Evolutionary conservation across 2,113 vertebrate species (phyloP), one percentile per base, ranked within the genome.

Genomic region (Zapus hudsonius): DNA sequence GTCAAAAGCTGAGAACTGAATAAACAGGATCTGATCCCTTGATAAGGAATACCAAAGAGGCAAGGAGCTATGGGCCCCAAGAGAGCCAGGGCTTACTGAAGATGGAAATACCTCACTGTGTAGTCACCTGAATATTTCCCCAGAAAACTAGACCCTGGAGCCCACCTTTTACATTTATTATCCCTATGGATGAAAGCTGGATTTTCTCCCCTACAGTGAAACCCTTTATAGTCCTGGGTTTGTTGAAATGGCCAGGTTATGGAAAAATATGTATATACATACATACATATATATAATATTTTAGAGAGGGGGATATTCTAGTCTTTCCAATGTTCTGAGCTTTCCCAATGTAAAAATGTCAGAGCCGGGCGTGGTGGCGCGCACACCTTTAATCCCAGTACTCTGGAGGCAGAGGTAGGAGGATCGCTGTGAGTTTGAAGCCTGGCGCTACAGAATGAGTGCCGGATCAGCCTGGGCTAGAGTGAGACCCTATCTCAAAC

Each of bases 111-210:
- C 38, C 55, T 87, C 19, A 69, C 44, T 87, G 25, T n/a, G 55
- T 20, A 83, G 61, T 70, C 31, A 61, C 52, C 80, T 85, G 52
- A 78, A n/a, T 70, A 80, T 90, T 94, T 73, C 64, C 70, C 52
- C 42, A 88, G 83, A 55, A 84, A 88, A 94, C 57, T 52, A 44
- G 78, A 73, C n/a, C 55, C 67, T 52, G 57, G 72, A 89, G 55
- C 78, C 81, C 67, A 87, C 38, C 42, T 82, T 84, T 84, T 90
- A 42, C 29, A 75, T 19, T 86, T 78, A 47, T 59, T 80, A 36
- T 52, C 67, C 90, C 47, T 38, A 33, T 20, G 6, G 47, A 86
- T 36, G 55, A 69, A 83, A 40, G 66, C 33, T 90, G 44, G 22
- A 23, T 47, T 93, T 59, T 67, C 23, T 2, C 15, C 20, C 25